phyloP scores from a whole-genome alignment of 2,797 vertebrate genomes.

The Enteromius mattozi region DNA sequence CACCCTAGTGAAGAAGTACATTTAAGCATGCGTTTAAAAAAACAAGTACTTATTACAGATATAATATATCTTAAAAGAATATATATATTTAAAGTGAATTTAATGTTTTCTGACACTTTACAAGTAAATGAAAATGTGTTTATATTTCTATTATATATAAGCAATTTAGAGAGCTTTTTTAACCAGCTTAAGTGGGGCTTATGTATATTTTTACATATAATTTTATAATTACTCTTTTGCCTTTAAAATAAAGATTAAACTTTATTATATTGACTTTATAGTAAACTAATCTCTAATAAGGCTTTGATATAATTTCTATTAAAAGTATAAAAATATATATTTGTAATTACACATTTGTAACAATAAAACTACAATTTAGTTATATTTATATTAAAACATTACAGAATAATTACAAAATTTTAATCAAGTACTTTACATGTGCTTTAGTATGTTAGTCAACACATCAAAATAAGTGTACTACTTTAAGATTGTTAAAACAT shows the following conservation, averaged over 20 bases:
- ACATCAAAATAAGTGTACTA: background rate
- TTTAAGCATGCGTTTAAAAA: background rate
- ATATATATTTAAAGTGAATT: background rate
- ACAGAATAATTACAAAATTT: background rate
- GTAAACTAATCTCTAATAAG: background rate
- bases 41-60: background rate
- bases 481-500: background rate
- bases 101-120: background rate
- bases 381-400: too few species aligned
- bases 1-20: background rate
- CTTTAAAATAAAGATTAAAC: background rate
- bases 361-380: background rate
- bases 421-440: background rate
- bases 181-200: background rate
- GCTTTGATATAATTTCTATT: background rate
- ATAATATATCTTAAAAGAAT: background rate
- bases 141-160: background rate
- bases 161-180: background rate
- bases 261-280: background rate
- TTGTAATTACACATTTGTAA: background rate
- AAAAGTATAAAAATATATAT: background rate
- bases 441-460: background rate
- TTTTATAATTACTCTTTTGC: background rate
- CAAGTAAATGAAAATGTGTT: background rate
- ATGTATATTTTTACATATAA: background rate